A percentile compares a stretch with the other conserved stretches of the same genome.
phyloP scores from a whole-genome alignment of 1,140 invertebrate species.

The Maniola jurtina region DNA sequence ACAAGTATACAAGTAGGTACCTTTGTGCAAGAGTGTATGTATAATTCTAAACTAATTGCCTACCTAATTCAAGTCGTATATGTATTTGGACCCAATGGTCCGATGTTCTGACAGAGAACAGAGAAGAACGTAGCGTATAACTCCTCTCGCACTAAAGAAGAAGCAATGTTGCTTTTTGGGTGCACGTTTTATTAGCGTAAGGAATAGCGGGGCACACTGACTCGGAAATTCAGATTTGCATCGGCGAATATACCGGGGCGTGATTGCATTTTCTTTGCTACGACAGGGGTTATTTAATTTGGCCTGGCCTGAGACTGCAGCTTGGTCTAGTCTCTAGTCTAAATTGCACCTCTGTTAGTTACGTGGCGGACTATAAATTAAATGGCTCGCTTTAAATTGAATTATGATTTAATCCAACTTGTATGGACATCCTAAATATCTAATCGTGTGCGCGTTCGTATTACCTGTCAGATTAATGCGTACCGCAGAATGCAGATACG shows the following conservation, averaged over 20 bases:
- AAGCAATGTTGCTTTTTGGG: background rate
- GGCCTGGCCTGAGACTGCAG: conserved; percentile 43
- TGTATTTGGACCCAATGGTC: background rate
- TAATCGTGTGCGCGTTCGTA: background rate
- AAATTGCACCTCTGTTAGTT: conserved; percentile 48
- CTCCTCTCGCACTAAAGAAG: background rate
- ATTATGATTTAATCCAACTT: conserved; percentile 20
- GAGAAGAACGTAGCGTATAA: background rate
- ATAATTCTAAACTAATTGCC: too few species aligned
- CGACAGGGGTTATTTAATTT: conserved; percentile 74
- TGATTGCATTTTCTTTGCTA: conserved; percentile 77
- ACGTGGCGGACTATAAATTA: conserved; percentile 35
- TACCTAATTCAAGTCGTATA: too few species aligned
- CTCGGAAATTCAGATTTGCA: conserved; percentile 75
- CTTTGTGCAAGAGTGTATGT: too few species aligned
- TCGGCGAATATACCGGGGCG: conserved; percentile 60
- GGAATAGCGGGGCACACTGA: conserved; percentile 73
- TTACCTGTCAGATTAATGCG: too few species aligned
- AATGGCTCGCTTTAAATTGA: conserved; percentile 32
- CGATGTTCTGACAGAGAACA: background rate
- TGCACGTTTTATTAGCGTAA: conserved; percentile 78
- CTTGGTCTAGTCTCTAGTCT: conserved; percentile 40
- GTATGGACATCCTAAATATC: conserved; percentile 5
- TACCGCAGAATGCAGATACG: background rate
- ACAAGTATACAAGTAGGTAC: too few species aligned